Evolutionary conservation across 2,888 invertebrate species (phyloP).

Genomic region (Eumacrocentrus americanus): DNA sequence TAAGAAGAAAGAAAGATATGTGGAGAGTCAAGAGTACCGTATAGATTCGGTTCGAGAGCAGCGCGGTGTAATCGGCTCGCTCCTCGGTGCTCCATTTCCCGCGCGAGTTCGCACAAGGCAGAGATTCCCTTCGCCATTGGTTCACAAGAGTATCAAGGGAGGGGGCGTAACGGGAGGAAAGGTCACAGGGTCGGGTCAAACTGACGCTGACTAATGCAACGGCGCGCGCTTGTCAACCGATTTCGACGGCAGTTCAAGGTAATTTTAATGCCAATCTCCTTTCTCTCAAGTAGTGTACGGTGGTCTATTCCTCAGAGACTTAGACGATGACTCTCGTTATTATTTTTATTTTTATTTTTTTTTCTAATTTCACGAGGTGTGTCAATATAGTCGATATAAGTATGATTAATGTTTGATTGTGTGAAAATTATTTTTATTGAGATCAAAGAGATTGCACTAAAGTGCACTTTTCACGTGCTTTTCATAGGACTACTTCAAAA

Average conservation of each 20-base stretch:
- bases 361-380: too few species aligned
- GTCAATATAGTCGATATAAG: too few species aligned
- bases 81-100: slow-evolving; percentile 56
- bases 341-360: too few species aligned
- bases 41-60: slow-evolving; percentile 34
- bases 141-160: slow-evolving; percentile 1
- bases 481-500: too few species aligned
- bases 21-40: slow-evolving; percentile 25
- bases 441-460: too few species aligned
- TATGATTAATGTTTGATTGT: too few species aligned
- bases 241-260: slow-evolving; percentile 21
- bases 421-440: too few species aligned
- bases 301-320: not conserved
- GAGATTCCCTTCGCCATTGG: slow-evolving; percentile 18
- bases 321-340: slow-evolving; percentile 3
- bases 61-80: slow-evolving; percentile 35
- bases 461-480: too few species aligned
- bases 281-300: slow-evolving; percentile 15
- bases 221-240: slow-evolving; percentile 22
- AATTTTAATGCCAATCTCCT: slow-evolving; percentile 23
- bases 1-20: slow-evolving; percentile 22
- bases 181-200: slow-evolving; percentile 57
- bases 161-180: slow-evolving; percentile 36
- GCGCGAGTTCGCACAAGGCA: slow-evolving; percentile 42
- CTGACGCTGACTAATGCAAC: slow-evolving; percentile 40